Conservation (phyloP, 2,888 invertebrate species). For the Perizoma affinitatum region DNA sequence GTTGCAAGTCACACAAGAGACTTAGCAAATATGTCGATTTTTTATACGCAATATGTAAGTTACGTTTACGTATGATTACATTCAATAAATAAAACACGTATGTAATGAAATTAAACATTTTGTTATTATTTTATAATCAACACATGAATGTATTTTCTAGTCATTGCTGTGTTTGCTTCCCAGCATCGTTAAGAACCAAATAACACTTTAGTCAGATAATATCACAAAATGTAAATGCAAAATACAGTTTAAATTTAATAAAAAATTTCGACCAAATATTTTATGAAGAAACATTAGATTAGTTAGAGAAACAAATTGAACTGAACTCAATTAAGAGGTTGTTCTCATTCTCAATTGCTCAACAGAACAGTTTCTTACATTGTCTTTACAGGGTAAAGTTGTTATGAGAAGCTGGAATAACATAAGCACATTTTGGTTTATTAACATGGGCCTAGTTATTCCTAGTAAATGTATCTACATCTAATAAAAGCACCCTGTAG, state of each 20-base stretch:
- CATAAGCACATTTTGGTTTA: too few relatives aligned
- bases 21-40: slow-evolving; percentile 1
- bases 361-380: too few relatives aligned
- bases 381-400: too few relatives aligned
- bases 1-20: neutral
- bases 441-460: too few relatives aligned
- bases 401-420: too few relatives aligned
- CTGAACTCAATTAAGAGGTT: too few relatives aligned
- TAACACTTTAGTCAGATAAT: slow-evolving; percentile 37
- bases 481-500: neutral
- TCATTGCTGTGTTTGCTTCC: slow-evolving; percentile 63
- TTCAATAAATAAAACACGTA: slow-evolving; percentile 66
- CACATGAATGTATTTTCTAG: slow-evolving; percentile 81
- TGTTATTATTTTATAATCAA: slow-evolving; percentile 79
- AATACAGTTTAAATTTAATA: slow-evolving; percentile 23
- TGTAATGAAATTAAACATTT: slow-evolving; percentile 78
- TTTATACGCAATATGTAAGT: neutral
- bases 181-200: slow-evolving; percentile 40
- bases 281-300: neutral
- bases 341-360: too few relatives aligned
- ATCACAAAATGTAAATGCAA: slow-evolving; percentile 64
- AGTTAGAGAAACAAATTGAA: neutral
- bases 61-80: neutral
- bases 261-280: slow-evolving; percentile 16
- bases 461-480: too few relatives aligned